These are phyloP conservation scores for Chaetura pelagica DNA, from an alignment of 2,113 vertebrate genomes.

Conservation along the genomic window DNA sequence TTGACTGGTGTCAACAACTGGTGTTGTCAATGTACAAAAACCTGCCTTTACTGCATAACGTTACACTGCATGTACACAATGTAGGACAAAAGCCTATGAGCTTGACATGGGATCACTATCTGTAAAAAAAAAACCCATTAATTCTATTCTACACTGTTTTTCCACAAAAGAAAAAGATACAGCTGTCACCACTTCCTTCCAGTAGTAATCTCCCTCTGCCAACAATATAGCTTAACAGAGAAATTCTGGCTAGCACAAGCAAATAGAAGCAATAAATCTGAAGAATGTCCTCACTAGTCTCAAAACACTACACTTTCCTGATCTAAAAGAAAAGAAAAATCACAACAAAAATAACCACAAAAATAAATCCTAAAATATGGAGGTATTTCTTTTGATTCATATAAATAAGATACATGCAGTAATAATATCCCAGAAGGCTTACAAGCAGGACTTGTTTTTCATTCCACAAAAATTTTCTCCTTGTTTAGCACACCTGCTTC, in stretches of 20 bases:
- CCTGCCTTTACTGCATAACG: not conserved
- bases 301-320: not conserved
- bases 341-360: not conserved
- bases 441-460: conserved; percentile 35
- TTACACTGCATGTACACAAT: not conserved
- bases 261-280: not conserved
- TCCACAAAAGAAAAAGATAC: not conserved
- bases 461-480: conserved; percentile 24
- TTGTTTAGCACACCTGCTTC: conserved; percentile 56
- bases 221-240: not conserved
- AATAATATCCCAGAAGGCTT: conserved; percentile 2
- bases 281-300: not conserved
- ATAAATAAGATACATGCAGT: not conserved
- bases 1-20: no score
- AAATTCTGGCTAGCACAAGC: not conserved
- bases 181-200: not conserved
- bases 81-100: not conserved
- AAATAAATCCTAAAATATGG: not conserved
- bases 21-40: not conserved
- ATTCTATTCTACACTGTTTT: not conserved
- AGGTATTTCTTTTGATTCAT: not conserved
- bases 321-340: not conserved
- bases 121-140: not conserved
- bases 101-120: not conserved
- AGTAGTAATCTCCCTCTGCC: not conserved